Evolutionary conservation across 2,888 invertebrate species (phyloP), one percentile per base, ranked within the genome.

Genomic region (Dryococelus australis): DNA sequence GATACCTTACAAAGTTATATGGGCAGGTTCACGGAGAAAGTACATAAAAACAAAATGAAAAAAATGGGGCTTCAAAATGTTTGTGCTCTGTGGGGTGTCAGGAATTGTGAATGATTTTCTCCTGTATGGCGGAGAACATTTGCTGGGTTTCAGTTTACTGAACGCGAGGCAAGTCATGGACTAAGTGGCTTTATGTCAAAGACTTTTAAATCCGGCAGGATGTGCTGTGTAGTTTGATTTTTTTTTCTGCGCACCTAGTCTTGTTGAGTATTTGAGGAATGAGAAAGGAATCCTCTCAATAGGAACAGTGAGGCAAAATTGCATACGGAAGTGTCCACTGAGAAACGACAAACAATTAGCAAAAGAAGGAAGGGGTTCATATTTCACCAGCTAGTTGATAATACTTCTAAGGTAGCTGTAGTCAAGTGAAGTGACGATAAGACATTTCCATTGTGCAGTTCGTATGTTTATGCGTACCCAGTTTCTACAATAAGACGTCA

Each of bases 21-120:
- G 16, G 8, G 65, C 65, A 65, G 24, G 65, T 10, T 65, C 65
- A 24, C 10, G 24, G 0, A 65, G 65, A 65, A 8, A 65, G 16
- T 65, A 65, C 6, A 65, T 65, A 65, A 65, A 65, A 65, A 65
- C 65, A 20, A 65, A 65, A 65, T 24, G 12, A 65, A 65, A 12
- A 16, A 85, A 26, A 65, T 85, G 53, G 85, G 65, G 65, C 16
- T 85, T 28, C n/a, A 85, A 85, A 26, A 85, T 65, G 51, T 85
- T 85, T 65, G 35, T 85, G 8, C 9, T 12, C 0, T 28, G 28
- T 26, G 85, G n/a, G 51, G 85, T 65, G 10, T 85, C 65, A 0
- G 85, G 85, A 12, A 26, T 85, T 26, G 65, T 53, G 28, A 65
- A 85, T 65, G 85, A 85, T 85, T 85, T 53, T 65, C 65, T 85